Base-by-base conservation (phyloP, 2,888 invertebrate genomes). In the Acanthopleura granulata region DNA sequence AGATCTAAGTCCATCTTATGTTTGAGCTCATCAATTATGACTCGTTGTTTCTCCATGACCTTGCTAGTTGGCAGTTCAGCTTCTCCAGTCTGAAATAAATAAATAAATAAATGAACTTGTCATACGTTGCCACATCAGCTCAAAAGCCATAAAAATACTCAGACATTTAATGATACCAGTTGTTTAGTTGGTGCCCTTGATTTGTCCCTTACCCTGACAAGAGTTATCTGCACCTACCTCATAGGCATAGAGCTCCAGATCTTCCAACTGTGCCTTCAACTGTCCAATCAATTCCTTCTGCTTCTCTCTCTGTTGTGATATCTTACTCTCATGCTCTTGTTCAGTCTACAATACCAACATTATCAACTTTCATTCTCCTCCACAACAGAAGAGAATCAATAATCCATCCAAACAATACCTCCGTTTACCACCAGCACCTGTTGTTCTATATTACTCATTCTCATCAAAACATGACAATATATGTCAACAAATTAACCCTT, bases 201-300 rank as follows among this genome's bases (percentile, higher is more conserved):
- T 40, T 6, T 40, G 40, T n/a, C 40, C 3, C 3, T 6, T 40
- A 40, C 40, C 40, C 3, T 9, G 4, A 40, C 40, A 40, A 40
- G 40, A 40, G 40, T 40, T 40, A 40, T 40, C 40, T 57, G 57
- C 18, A 6, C 79, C 77, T 79, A 91, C 91, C 87, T 97, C 96
- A 87, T 97, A 96, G 0, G 98, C 97, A 90, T 96, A 96, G 74
- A 94, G 93, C 89, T 98, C 97, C 73, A 99, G 91, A 88, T 99
- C 98, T 86, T 96, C 95, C 62, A 99, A 91, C 90, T 99, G 99
- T 0, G 93, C 92, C 91, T 98, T 98, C 27, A 99, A 92, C 87
- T 96, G 95, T 81, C 94, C 94, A 78, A 99, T 97, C 75, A 99
- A 93, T 89, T 96, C 94, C 82, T 93, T 93, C 87, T 95, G 95